Evolutionary conservation across 2,888 invertebrate species (phyloP).

Genomic region (Chrysopilus asiliformis): DNA sequence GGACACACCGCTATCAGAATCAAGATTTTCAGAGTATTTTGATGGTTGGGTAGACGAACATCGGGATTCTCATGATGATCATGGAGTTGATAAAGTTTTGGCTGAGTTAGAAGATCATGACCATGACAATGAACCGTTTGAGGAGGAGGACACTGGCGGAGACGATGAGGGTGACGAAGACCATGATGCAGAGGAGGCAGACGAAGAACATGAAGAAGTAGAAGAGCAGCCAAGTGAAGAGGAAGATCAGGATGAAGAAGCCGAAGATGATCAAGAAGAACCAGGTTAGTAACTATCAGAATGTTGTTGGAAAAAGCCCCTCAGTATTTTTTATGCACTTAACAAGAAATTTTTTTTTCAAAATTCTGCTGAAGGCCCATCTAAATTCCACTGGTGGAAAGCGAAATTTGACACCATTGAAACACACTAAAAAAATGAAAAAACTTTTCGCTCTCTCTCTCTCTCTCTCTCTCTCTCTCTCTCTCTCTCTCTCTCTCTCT

Average conservation of each 20-base stretch:
- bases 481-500: too few relatives aligned
- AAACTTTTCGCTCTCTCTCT: too few relatives aligned
- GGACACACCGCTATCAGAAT: slow-evolving; percentile 46
- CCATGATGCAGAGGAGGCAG: slow-evolving; percentile 30
- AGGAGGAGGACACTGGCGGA: slow-evolving; percentile 24
- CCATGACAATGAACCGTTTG: slow-evolving; percentile 25
- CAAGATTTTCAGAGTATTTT: slow-evolving; percentile 58
- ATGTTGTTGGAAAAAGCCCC: too few relatives aligned
- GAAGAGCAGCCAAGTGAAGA: slow-evolving; percentile 24
- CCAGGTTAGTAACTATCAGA: slow-evolving; percentile 20
- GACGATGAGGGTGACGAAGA: slow-evolving; percentile 23
- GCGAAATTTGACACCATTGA: too few relatives aligned
- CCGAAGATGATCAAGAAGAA: slow-evolving; percentile 23
- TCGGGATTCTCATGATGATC: slow-evolving; percentile 27
- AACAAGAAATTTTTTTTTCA: too few relatives aligned
- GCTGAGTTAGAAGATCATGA: slow-evolving; percentile 30
- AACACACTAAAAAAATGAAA: too few relatives aligned
- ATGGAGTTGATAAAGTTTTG: slow-evolving; percentile 27
- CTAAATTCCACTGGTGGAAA: too few relatives aligned
- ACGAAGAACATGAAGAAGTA: slow-evolving; percentile 25
- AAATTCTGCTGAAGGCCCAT: too few relatives aligned
- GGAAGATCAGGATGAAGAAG: slow-evolving; percentile 25
- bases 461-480: too few relatives aligned
- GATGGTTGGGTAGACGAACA: slow-evolving; percentile 58
- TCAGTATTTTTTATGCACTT: too few relatives aligned